A percentile compares a stretch with the other conserved stretches of the same genome.
Evolutionary conservation across 2,888 invertebrate genomes (phyloP).

Genomic region (Cetonia aurata): DNA sequence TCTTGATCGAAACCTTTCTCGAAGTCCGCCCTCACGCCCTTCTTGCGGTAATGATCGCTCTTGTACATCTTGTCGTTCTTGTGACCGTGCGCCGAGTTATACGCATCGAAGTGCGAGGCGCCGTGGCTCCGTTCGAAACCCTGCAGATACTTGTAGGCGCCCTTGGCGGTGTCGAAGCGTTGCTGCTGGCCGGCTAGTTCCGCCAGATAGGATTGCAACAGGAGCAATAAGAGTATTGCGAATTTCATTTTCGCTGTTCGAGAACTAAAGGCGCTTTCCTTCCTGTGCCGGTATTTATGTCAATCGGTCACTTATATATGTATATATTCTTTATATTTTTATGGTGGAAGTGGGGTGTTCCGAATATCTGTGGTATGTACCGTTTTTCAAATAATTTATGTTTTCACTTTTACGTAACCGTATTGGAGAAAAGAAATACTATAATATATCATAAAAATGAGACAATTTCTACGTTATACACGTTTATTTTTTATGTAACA

Average conservation of each 20-base stretch:
- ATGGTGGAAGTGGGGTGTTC: slow-evolving; percentile 1
- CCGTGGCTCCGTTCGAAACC: slow-evolving; percentile 77
- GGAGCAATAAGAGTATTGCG: neutral
- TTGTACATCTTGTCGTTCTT: slow-evolving; percentile 86
- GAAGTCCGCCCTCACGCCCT: slow-evolving; percentile 10
- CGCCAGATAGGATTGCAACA: neutral
- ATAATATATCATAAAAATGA: no score
- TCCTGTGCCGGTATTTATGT: slow-evolving; percentile 31
- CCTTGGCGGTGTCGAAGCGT: slow-evolving; percentile 40
- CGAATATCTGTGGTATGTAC: neutral
- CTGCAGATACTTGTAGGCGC: slow-evolving; percentile 65
- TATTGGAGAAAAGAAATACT: no score
- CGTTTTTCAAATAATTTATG: no score
- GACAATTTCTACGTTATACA: neutral
- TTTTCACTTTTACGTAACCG: no score
- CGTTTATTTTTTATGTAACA: slow-evolving; percentile 40
- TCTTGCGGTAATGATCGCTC: slow-evolving; percentile 57
- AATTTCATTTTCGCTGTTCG: slow-evolving; percentile 20
- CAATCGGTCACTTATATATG: neutral
- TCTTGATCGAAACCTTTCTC: slow-evolving; percentile 21
- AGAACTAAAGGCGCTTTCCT: slow-evolving; percentile 13
- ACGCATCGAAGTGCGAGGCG: slow-evolving; percentile 76
- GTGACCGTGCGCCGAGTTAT: slow-evolving; percentile 79
- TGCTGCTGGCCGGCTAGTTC: slow-evolving; percentile 54
- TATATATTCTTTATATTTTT: neutral